phyloP scores from a whole-genome alignment of 2,888 invertebrate genomes.

The Stenchaetothrips biformis region DNA sequence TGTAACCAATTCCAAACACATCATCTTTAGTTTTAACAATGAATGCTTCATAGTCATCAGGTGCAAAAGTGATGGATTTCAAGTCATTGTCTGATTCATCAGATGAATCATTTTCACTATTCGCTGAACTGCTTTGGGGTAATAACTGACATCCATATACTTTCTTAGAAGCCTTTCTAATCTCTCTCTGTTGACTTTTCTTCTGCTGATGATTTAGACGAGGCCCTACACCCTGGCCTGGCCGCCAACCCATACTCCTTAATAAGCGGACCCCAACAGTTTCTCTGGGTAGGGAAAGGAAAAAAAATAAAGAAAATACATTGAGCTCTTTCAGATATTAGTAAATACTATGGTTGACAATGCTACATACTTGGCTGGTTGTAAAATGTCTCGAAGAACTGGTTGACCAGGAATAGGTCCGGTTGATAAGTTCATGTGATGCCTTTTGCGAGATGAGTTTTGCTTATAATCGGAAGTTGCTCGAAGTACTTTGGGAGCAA shows the following conservation, averaged over 20 bases:
- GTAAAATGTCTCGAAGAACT: constrained; percentile 63
- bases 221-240: constrained; percentile 78
- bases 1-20: constrained; percentile 66
- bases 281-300: constrained; percentile 54
- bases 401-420: constrained; percentile 60
- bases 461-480: constrained; percentile 71
- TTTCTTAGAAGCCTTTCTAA: constrained; percentile 42
- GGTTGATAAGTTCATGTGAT: constrained; percentile 42
- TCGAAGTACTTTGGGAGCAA: constrained; percentile 81
- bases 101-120: constrained; percentile 41
- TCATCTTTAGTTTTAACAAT: constrained; percentile 71
- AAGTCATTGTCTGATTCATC: constrained; percentile 53
- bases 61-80: constrained; percentile 63
- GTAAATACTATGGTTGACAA: not conserved
- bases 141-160: constrained; percentile 45
- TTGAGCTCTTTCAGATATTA: not conserved
- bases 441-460: constrained; percentile 40
- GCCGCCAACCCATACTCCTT: constrained; percentile 87
- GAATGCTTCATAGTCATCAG: constrained; percentile 74
- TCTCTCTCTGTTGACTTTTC: constrained; percentile 41
- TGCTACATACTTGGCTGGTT: constrained; percentile 46
- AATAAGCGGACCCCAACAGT: constrained; percentile 83
- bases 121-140: constrained; percentile 40
- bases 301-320: not conserved
- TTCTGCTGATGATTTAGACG: constrained; percentile 49